Percentiles rank a stretch among this genome's conserved stretches.
Evolutionary conservation across 2,888 invertebrate species (phyloP).

Genomic region (Noctua janthina): DNA sequence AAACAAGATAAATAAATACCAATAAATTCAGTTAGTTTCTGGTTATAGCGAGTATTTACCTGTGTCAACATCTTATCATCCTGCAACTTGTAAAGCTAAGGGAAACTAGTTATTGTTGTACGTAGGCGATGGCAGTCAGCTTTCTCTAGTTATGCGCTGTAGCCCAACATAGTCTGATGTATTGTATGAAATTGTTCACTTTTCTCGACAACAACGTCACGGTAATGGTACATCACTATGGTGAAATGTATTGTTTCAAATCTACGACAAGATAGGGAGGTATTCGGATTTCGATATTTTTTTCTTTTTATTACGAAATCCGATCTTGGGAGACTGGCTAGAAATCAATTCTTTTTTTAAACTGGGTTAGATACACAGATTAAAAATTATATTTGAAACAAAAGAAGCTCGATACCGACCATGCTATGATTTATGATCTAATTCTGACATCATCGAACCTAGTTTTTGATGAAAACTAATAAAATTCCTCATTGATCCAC

Average conservation of each 20-base stretch:
- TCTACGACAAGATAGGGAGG: neutral
- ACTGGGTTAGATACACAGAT: neutral
- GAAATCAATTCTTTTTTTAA: neutral
- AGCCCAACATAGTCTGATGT: slow-evolving; percentile 52
- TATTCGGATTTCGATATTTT: neutral
- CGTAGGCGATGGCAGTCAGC: slow-evolving; percentile 61
- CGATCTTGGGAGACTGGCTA: neutral
- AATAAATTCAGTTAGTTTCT: slow-evolving; percentile 30
- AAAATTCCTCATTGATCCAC: slow-evolving; percentile 49
- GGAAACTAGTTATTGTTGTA: slow-evolving; percentile 62
- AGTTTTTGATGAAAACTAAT: slow-evolving; percentile 42
- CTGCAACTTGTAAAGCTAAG: slow-evolving; percentile 47
- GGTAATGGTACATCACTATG: slow-evolving; percentile 33
- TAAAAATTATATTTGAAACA: neutral
- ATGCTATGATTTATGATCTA: slow-evolving; percentile 25
- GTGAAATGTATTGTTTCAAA: slow-evolving; percentile 36
- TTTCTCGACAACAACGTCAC: slow-evolving; percentile 23
- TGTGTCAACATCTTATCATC: slow-evolving; percentile 58
- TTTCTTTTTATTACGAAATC: neutral
- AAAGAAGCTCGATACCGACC: neutral
- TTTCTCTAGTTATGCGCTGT: slow-evolving; percentile 61
- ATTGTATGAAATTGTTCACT: slow-evolving; percentile 52
- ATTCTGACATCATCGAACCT: slow-evolving; percentile 50
- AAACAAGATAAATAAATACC: slow-evolving; percentile 7
- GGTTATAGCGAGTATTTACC: slow-evolving; percentile 34